Conservation (phyloP, 2,888 invertebrate species). For the Galerucella calmariensis region DNA sequence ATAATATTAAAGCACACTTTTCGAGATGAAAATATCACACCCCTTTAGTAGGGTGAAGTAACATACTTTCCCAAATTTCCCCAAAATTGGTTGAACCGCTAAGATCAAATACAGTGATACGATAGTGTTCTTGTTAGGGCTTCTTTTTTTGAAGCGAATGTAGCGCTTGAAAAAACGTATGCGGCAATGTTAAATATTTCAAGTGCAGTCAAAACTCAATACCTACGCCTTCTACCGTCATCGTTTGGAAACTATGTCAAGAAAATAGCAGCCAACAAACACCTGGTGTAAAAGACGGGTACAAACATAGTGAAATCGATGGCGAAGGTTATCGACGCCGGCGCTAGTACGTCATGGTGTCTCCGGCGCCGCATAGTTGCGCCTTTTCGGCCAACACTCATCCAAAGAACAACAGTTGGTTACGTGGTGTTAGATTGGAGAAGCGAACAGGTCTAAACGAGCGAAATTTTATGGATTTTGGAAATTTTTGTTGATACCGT, state of each 20-base stretch:
- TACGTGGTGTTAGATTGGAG: constrained; percentile 51
- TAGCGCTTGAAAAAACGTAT: no score
- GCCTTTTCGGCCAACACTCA: constrained; percentile 45
- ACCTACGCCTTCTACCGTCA: constrained; percentile 9
- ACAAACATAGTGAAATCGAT: constrained; percentile 44
- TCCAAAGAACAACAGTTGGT: constrained; percentile 63
- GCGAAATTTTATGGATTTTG: constrained; percentile 26
- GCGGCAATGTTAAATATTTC: no score
- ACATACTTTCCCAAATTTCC: no score
- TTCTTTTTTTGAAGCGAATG: no score
- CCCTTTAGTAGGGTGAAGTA: no score
- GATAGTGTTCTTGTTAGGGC: no score
- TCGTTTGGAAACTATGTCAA: constrained; percentile 2
- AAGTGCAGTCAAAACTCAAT: not conserved
- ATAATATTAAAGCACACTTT: no score
- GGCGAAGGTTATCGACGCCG: constrained; percentile 45
- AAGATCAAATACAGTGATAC: no score
- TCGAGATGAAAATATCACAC: no score
- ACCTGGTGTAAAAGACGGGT: constrained; percentile 43
- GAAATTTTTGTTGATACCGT: constrained; percentile 17
- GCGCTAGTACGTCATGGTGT: constrained; percentile 53
- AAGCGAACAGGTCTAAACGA: constrained; percentile 9
- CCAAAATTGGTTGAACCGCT: no score
- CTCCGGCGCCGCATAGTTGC: constrained; percentile 43
- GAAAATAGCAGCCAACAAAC: constrained; percentile 35